A percentile compares a stretch with the other conserved stretches of the same genome.
phyloP scores from a whole-genome alignment of 2,888 invertebrate genomes.

The Drosophila testacea region DNA sequence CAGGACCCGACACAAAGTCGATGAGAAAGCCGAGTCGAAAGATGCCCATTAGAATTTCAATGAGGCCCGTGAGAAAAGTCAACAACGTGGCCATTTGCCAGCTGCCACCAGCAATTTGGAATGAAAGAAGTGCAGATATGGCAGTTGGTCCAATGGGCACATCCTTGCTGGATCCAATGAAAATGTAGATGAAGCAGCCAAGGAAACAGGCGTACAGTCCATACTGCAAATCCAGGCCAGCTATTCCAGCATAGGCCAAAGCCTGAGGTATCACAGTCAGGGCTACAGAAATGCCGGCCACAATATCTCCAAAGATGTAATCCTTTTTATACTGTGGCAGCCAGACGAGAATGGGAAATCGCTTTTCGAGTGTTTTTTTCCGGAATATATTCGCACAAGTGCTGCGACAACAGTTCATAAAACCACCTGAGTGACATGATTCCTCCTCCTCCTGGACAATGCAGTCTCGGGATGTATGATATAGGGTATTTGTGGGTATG shows the following conservation, averaged over 20 bases:
- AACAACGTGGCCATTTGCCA: conserved; percentile 90
- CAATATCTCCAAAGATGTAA: conserved; percentile 93
- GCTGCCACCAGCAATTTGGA: conserved; percentile 89
- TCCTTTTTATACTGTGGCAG: conserved; percentile 90
- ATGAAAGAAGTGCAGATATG: conserved; percentile 94
- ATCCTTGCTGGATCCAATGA: conserved; percentile 96
- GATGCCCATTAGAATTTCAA: conserved; percentile 92
- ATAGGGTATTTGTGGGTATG: conserved; percentile 83
- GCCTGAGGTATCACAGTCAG: conserved; percentile 90
- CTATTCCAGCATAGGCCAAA: conserved; percentile 92
- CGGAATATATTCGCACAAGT: conserved; percentile 86
- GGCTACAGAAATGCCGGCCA: conserved; percentile 96
- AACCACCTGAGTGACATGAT: conserved; percentile 62
- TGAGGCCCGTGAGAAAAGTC: conserved; percentile 90
- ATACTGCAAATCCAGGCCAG: conserved; percentile 92
- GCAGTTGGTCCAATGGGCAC: conserved; percentile 97
- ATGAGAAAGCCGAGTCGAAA: conserved; percentile 94
- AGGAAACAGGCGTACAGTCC: conserved; percentile 97
- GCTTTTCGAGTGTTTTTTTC: conserved; percentile 90
- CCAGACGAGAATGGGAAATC: conserved; percentile 92
- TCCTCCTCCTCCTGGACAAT: conserved; percentile 86
- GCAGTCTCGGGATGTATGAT: conserved; percentile 83
- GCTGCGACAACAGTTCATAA: conserved; percentile 64
- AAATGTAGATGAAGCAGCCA: conserved; percentile 95
- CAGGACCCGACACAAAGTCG: conserved; percentile 95